These are phyloP conservation scores for Chironomus riparius DNA, from an alignment of 2,888 invertebrate species.

Conservation along the genomic window DNA sequence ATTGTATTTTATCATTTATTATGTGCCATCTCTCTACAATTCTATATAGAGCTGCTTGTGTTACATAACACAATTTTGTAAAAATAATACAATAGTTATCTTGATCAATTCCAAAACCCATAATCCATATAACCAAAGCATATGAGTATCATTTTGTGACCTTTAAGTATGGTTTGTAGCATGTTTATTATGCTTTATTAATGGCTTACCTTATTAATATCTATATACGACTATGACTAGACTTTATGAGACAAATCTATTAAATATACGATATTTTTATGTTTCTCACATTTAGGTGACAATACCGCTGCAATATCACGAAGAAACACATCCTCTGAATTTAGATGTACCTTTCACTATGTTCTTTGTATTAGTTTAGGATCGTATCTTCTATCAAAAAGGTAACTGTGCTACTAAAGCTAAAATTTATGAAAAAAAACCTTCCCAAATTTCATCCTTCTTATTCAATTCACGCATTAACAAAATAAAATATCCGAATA, in stretches of 20 bases:
- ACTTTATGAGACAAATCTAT: background rate
- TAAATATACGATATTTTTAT: background rate
- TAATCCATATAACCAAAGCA: too few relatives aligned
- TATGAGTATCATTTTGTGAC: too few relatives aligned
- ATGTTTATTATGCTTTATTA: background rate
- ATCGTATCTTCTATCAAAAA: conserved; percentile 18
- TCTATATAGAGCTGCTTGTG: too few relatives aligned
- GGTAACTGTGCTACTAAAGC: conserved; percentile 4
- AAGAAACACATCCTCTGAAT: conserved; percentile 52
- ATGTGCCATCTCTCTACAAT: background rate
- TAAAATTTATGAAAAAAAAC: background rate
- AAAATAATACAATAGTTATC: too few relatives aligned
- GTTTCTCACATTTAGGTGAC: conserved; percentile 53
- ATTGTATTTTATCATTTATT: background rate
- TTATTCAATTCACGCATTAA: background rate
- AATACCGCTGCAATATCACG: conserved; percentile 84
- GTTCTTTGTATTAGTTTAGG: conserved; percentile 21
- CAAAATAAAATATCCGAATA: background rate
- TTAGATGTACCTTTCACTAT: conserved; percentile 25
- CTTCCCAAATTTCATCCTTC: background rate
- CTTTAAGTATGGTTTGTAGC: too few relatives aligned
- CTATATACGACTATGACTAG: too few relatives aligned
- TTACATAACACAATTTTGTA: too few relatives aligned
- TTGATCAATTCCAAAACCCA: too few relatives aligned
- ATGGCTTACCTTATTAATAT: background rate